Evolutionary conservation across 2,797 vertebrate genomes (phyloP), one percentile per base, ranked within the genome.

Genomic region (Muraenolepis orangiensis): DNA sequence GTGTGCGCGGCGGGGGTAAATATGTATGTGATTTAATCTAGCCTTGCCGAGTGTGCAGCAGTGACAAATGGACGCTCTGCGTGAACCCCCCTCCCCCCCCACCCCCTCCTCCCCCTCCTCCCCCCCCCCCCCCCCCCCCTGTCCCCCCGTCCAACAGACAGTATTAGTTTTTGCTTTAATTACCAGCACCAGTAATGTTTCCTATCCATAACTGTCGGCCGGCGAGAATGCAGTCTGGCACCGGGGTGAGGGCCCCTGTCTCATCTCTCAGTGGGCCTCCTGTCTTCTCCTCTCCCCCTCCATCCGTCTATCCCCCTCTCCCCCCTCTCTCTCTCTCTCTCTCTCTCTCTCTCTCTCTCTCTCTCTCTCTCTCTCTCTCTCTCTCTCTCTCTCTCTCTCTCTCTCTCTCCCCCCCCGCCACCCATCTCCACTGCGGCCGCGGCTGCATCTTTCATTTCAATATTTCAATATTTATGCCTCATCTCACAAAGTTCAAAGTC

Each of bases 91-190:
- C n/a, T n/a, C n/a, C n/a, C n/a, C n/a, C n/a, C n/a, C n/a, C n/a
- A n/a, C n/a, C n/a, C n/a, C n/a, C n/a, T n/a, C n/a, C n/a, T n/a
- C n/a, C n/a, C n/a, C n/a, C n/a, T n/a, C n/a, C n/a, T n/a, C n/a
- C n/a, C n/a, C n/a, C n/a, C n/a, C n/a, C n/a, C n/a, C n/a, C n/a
- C n/a, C n/a, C n/a, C n/a, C n/a, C n/a, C n/a, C n/a, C n/a, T n/a
- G n/a, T n/a, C n/a, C 93, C 87, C 93, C 93, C 92, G 92, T 95
- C 95, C 95, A 95, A 94, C 92, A 94, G 95, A 95, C 95, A 95
- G 95, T 96, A 95, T 96, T 97, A 97, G 95, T 96, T 98, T 96
- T 96, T 95, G 92, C 95, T 96, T 97, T 98, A 98, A 97, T 98
- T 98, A 98, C 96, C 90, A 93, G 93, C 93, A 93, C 90, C 94